These are phyloP conservation scores for Myrmecobius fasciatus DNA, from an alignment of 2,113 vertebrate species.

Conservation along the genomic window DNA sequence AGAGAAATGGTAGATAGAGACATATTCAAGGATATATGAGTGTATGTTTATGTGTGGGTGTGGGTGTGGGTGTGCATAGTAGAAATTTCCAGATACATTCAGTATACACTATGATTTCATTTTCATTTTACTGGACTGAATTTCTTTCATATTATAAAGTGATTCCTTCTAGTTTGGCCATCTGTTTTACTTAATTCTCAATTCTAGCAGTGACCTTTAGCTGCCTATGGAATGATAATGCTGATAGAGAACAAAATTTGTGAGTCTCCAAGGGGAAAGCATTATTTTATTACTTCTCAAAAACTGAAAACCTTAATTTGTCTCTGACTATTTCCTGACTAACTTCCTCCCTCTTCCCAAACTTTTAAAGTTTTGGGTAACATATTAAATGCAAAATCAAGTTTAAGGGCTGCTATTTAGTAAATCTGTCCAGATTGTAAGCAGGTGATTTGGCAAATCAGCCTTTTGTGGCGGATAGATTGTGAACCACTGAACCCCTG, in stretches of 20 bases:
- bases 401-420: neutral
- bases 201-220: neutral
- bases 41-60: too few relatives aligned
- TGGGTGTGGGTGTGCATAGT: too few relatives aligned
- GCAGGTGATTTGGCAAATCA: too few relatives aligned
- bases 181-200: neutral
- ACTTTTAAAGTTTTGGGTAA: neutral
- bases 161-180: neutral
- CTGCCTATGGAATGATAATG: neutral
- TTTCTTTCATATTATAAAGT: neutral
- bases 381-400: neutral
- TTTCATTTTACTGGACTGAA: neutral
- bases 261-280: neutral
- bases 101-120: neutral
- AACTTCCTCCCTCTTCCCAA: neutral
- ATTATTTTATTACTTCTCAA: neutral
- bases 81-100: neutral
- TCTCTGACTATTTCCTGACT: neutral
- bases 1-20: too few relatives aligned
- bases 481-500: too few relatives aligned
- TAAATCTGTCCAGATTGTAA: too few relatives aligned
- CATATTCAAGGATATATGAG: too few relatives aligned
- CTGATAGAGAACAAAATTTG: neutral
- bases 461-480: too few relatives aligned
- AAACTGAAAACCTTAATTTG: neutral